A percentile compares a stretch with the other conserved stretches of the same genome.
phyloP scores from a whole-genome alignment of 2,888 invertebrate genomes.

The Chrysomela aeneicollis region DNA sequence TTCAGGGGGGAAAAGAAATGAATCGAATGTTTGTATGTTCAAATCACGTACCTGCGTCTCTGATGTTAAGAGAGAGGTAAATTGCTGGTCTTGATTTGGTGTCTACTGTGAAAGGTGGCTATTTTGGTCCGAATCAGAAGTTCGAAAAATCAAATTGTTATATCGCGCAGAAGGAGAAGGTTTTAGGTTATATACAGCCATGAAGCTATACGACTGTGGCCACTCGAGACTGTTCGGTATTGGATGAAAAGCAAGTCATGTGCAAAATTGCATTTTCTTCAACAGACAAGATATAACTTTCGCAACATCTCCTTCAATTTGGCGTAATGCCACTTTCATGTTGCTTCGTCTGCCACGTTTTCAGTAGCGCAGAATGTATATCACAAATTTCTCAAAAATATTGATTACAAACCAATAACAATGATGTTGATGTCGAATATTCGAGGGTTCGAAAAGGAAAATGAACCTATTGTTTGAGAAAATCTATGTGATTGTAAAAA shows the following conservation, averaged over 20 bases:
- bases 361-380: constrained; percentile 3
- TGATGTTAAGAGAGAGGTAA: no score
- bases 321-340: constrained; percentile 35
- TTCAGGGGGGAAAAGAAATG: no score
- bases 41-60: no score
- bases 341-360: constrained; percentile 24
- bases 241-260: constrained; percentile 33
- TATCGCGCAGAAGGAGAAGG: constrained; percentile 2
- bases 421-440: no score
- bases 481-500: no score
- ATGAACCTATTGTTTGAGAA: no score
- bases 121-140: neutral
- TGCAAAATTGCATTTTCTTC: constrained; percentile 43
- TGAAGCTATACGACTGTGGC: constrained; percentile 20
- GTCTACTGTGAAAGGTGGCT: neutral
- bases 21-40: no score
- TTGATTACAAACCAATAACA: no score
- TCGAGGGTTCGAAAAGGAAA: no score
- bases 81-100: no score
- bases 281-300: constrained; percentile 43
- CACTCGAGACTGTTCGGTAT: neutral
- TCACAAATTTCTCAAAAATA: no score
- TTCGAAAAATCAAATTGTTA: constrained; percentile 10
- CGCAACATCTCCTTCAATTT: constrained; percentile 38
- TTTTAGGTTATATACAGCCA: neutral